phyloP scores from a whole-genome alignment of 2,113 vertebrate species.

The Mastomys coucha region DNA sequence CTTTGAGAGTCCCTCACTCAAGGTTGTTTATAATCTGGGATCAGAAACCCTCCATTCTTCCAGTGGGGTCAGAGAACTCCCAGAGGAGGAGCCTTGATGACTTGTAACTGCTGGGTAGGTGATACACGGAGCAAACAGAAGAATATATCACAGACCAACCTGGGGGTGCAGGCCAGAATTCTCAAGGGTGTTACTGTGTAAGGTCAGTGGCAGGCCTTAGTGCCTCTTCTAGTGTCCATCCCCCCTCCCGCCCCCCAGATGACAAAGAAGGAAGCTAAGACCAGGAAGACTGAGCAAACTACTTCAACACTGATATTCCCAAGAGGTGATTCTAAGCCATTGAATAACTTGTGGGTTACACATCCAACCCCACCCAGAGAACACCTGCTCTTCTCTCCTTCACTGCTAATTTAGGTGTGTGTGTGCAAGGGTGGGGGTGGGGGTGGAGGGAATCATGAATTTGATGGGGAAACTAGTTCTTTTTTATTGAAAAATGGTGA shows the following conservation, averaged over 20 bases:
- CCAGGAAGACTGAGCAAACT: not conserved
- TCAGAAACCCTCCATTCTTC: not conserved
- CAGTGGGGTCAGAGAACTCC: not conserved
- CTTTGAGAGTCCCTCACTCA: not conserved
- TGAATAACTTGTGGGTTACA: not conserved
- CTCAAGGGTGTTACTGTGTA: not conserved
- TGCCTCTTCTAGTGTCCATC: not conserved
- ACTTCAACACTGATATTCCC: not conserved
- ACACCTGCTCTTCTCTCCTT: not conserved
- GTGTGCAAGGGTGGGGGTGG: not conserved
- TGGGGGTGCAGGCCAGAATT: not conserved
- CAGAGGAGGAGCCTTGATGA: not conserved
- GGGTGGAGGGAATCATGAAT: not conserved
- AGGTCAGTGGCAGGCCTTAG: not conserved
- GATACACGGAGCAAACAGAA: not conserved
- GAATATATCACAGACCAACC: not conserved
- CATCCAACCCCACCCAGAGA: not conserved
- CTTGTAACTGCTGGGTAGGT: not conserved
- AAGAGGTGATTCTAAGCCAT: not conserved
- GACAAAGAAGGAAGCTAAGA: constrained; percentile 17
- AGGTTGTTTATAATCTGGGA: not conserved
- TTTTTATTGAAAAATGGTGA: constrained; percentile 53
- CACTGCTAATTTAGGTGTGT: not conserved
- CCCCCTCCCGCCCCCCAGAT: not conserved
- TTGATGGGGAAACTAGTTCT: not conserved